Base-by-base conservation (phyloP, 2,888 invertebrate species). In the Scelioninae gen. 1 region DNA sequence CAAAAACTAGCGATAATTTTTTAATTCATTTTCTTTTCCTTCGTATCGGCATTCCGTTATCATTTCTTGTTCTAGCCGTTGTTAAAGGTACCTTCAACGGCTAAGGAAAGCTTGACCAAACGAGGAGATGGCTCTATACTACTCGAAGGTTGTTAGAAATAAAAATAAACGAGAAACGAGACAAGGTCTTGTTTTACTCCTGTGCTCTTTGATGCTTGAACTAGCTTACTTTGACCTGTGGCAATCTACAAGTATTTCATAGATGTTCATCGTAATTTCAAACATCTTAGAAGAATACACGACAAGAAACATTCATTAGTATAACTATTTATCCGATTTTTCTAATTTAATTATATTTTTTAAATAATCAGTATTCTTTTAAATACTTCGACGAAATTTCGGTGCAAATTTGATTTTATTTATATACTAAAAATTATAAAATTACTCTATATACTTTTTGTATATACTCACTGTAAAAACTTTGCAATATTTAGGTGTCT, bases 201-300 rank as follows among this genome's bases (percentile, higher is more conserved):
- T 76, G 40, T 38, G 51, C 51, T 68, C 76, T 75, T 75, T 76
- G 76, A 76, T 66, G 68, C 60, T 76, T 60, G 32, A 76, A 60
- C 45, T 32, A 60, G 76, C 49, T 65, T 76, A 43, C 66, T 68
- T 66, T 76, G 76, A 76, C 76, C 76, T 53, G 60, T 76, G 68
- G 66, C 68, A 60, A 76, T 60, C 60, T 68, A 45, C 66, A 68
- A 76, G 43, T 68, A 76, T 68, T 68, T 68, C 68, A 60, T 76
- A 56, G 51, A 76, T 68, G 56, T 65, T 47, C 49, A 75, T 75
- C 65, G 75, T 75, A 75, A 75, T 75, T 65, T 51, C 47, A 58
- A 76, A 45, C 31, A 58, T 55, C 15, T 55, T 32, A 1, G 0
- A 56, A 34, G 53, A 56, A 34, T 56, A 31, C 15, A 45, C 29